Evolutionary conservation across 1,140 invertebrate species (phyloP).

Genomic region (Patella vulgata): DNA sequence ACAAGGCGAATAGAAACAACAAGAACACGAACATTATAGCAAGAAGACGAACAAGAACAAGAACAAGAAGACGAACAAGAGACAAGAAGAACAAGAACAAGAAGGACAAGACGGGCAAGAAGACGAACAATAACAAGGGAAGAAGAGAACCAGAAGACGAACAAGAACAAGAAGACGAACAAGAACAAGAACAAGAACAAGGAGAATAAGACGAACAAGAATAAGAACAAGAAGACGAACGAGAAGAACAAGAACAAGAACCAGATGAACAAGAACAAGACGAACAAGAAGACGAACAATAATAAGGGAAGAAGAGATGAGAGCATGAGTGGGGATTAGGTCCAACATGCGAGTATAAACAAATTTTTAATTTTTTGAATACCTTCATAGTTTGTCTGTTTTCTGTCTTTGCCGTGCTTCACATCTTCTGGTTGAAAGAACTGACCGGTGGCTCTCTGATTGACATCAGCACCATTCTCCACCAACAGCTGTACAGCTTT

Average conservation of each 20-base stretch:
- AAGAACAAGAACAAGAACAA: too few relatives aligned
- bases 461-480: constrained; percentile 88
- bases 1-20: too few relatives aligned
- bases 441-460: constrained; percentile 88
- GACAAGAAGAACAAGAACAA: too few relatives aligned
- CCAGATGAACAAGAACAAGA: too few relatives aligned
- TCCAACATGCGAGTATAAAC: not conserved
- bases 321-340: not conserved
- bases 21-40: too few relatives aligned
- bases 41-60: too few relatives aligned
- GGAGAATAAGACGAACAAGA: too few relatives aligned
- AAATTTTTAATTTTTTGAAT: constrained; percentile 8
- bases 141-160: too few relatives aligned
- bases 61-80: too few relatives aligned
- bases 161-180: too few relatives aligned
- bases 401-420: constrained; percentile 73
- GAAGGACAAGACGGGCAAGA: not conserved
- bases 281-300: not conserved
- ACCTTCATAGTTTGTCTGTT: constrained; percentile 89
- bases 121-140: not conserved
- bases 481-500: constrained; percentile 94
- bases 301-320: not conserved
- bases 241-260: too few relatives aligned
- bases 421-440: constrained; percentile 90
- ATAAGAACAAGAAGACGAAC: too few relatives aligned